phyloP scores from a whole-genome alignment of 2,888 invertebrate species.

The Polyommatus iphigenia region DNA sequence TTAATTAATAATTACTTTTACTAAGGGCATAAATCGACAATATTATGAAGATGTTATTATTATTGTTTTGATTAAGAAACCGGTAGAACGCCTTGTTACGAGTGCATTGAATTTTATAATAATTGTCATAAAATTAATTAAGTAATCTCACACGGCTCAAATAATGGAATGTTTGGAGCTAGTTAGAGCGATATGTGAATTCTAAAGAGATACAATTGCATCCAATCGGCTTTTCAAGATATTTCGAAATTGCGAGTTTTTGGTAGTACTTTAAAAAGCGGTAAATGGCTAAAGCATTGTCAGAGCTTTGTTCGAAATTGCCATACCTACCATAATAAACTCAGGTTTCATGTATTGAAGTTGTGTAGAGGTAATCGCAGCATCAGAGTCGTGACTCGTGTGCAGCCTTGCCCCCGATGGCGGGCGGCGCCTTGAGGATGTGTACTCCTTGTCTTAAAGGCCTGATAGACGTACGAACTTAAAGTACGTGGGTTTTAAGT shows the following conservation, averaged over 20 bases:
- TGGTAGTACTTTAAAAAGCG: background rate
- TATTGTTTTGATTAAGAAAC: background rate
- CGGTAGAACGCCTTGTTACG: background rate
- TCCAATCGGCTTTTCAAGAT: too few relatives aligned
- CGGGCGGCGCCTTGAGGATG: background rate
- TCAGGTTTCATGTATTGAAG: background rate
- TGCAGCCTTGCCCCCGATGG: conserved; percentile 32
- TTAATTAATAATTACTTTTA: background rate
- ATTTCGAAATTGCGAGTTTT: background rate
- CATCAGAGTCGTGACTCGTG: background rate
- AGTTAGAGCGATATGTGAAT: too few relatives aligned
- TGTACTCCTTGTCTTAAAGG: too few relatives aligned
- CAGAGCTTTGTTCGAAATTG: background rate
- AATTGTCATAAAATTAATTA: too few relatives aligned
- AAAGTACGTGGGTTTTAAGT: too few relatives aligned
- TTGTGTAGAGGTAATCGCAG: background rate
- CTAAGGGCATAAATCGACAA: background rate
- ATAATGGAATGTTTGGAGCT: too few relatives aligned
- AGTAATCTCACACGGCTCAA: too few relatives aligned
- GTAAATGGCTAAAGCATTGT: background rate
- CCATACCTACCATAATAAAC: background rate
- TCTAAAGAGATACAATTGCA: too few relatives aligned
- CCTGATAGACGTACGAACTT: too few relatives aligned
- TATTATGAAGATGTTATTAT: background rate
- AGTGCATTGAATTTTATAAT: background rate